Percentiles rank a stretch among this genome's conserved stretches.
phyloP scores from a whole-genome alignment of 1,140 invertebrate species.

The Cephus cinctus region DNA sequence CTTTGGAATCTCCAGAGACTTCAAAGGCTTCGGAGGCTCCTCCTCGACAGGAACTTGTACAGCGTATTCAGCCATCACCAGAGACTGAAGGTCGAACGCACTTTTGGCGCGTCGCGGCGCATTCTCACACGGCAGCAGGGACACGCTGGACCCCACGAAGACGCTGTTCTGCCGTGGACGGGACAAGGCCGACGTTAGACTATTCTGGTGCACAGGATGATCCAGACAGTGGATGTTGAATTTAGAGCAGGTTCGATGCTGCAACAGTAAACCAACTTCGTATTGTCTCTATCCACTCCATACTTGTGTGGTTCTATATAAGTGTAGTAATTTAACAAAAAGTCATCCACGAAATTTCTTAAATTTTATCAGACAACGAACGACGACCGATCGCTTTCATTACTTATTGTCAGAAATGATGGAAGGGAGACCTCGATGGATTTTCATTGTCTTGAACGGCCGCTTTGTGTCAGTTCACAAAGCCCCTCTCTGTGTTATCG shows the following conservation, averaged over 20 bases:
- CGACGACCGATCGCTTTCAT: too few relatives aligned
- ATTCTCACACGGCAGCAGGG: slow-evolving; percentile 52
- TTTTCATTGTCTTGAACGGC: too few relatives aligned
- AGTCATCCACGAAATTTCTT: too few relatives aligned
- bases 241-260: slow-evolving; percentile 68
- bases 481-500: too few relatives aligned
- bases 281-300: too few relatives aligned
- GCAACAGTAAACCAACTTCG: slow-evolving; percentile 37
- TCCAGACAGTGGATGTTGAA: slow-evolving; percentile 66
- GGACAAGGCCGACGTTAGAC: slow-evolving; percentile 44
- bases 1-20: slow-evolving; percentile 13
- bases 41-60: slow-evolving; percentile 18
- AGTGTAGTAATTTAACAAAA: too few relatives aligned
- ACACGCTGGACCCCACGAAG: slow-evolving; percentile 72
- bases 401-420: too few relatives aligned
- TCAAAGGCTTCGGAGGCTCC: slow-evolving; percentile 21
- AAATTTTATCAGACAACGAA: too few relatives aligned
- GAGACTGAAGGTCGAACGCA: slow-evolving; percentile 78
- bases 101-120: slow-evolving; percentile 73
- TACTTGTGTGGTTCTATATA: too few relatives aligned
- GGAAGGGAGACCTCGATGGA: too few relatives aligned
- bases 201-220: slow-evolving; percentile 51
- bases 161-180: slow-evolving; percentile 76
- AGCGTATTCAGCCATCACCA: slow-evolving; percentile 61
- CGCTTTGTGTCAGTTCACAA: too few relatives aligned